Evolutionary conservation across 2,888 invertebrate genomes (phyloP).

Genomic region (Pterostichus madidus): DNA sequence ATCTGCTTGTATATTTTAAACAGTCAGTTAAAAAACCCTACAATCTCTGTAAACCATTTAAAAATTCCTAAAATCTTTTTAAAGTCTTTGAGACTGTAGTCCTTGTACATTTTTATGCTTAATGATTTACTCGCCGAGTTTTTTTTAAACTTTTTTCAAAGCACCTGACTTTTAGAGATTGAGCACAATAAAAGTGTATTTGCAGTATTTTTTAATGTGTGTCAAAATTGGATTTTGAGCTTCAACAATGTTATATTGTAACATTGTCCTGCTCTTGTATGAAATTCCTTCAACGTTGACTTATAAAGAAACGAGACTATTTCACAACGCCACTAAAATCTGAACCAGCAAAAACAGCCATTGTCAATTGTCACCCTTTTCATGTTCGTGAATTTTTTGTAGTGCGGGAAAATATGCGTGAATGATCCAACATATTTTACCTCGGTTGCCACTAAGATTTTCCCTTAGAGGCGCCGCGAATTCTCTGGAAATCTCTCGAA

Average conservation of each 20-base stretch:
- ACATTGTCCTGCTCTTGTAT: neutral
- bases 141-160: too few relatives aligned
- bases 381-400: conserved; percentile 1
- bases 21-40: too few relatives aligned
- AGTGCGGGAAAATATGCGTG: conserved; percentile 13
- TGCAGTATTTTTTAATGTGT: neutral
- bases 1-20: too few relatives aligned
- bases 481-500: conserved; percentile 27
- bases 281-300: neutral
- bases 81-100: too few relatives aligned
- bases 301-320: conserved; percentile 22
- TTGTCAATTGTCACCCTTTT: conserved; percentile 36
- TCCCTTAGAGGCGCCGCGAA: conserved; percentile 5
- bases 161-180: neutral
- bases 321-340: conserved; percentile 36
- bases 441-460: conserved; percentile 14
- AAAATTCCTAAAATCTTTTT: too few relatives aligned
- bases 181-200: neutral
- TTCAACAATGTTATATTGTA: conserved; percentile 6
- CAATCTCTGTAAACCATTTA: too few relatives aligned
- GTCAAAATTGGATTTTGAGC: neutral
- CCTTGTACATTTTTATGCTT: too few relatives aligned
- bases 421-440: conserved; percentile 47
- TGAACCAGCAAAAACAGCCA: neutral
- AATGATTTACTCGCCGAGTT: too few relatives aligned